Base-by-base conservation (phyloP, 2,888 invertebrate species). In the Drosophila nr. medialis region DNA sequence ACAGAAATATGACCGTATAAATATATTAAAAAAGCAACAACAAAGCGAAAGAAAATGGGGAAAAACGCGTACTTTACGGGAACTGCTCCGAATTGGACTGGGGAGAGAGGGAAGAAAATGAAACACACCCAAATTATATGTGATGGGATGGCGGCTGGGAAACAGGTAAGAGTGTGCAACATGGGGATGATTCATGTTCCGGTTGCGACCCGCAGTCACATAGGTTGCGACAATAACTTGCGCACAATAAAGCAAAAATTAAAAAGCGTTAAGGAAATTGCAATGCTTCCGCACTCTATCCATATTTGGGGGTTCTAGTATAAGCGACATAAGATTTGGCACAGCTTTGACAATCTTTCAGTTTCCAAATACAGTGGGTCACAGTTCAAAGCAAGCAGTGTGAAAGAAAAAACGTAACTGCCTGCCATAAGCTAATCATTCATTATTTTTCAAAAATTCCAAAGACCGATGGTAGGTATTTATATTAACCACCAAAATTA, bases 231-330 rank as follows among this genome's bases (percentile, higher is more conserved):
- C 45, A 75, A 87, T 83, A 87, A 77, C 83, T 87, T 83, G 67
- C 85, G 83, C 86, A 89, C 86, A 83, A 87, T 89, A 89, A 87
- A 89, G 81, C 86, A 89, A 89, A 87, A 89, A 89, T 89, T 89
- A 87, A 87, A 87, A 85, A 83, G 77, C 88, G 86, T 86, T 80
- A 89, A 80, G 69, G 80, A 77, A 78, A 88, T 86, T 81, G 78
- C 72, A 77, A 55, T 80, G 75, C 64, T 32, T 40, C 27, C 29
- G 18, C 55, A 29, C 29, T n/a, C 36, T 24, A 51, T 61, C 38
- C 21, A 51, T 51, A 18, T 51, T 24, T 45, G 24, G 24, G 45
- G 15, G 45, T 21, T 21, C 2, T 21, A 5, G 11, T 21, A 2
- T 11, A 42, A 21, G 1, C 0, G 21, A 21, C 11, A 21, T 2